Evolutionary conservation across 1,140 invertebrate species (phyloP), one percentile per base, ranked within the genome.

Genomic region (Drosophila navojoa): DNA sequence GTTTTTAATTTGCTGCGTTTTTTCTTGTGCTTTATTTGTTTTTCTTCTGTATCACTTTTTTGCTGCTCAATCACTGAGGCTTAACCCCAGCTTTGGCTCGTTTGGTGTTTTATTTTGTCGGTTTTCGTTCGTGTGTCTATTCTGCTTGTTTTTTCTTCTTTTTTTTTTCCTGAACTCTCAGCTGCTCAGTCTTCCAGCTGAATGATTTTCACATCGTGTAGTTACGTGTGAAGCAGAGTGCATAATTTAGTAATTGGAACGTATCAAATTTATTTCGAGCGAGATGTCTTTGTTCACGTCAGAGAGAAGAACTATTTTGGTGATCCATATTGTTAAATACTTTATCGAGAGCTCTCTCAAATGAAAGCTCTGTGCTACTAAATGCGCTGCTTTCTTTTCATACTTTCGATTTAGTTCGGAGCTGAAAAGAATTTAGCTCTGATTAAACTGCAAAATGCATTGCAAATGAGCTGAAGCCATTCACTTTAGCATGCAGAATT

Each of bases 151-250:
- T 73, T 11, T 25, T 62, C 29, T 40, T 27, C n/a, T 64, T n/a
- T 25, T 62, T 38, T 40, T 27, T 27, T 64, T 16, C 45, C 40
- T 45, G 25, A 19, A 57, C 71, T 68, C 71, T 67, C 25, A 57
- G 78, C 61, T 90, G 81, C 81, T 82, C 86, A 90, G 68, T 90
- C 86, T 90, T 90, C 86, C 86, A 90, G 87, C 76, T 90, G 70
- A 90, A 86, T 81, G 87, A 72, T 69, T 90, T 87, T 73, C 72
- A 68, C 82, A 86, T 79, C 71, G 15, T 52, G 54, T 50, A 59
- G 64, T 55, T 73, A 22, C 63, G 61, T 68, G 61, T 59, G 52
- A 35, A 52, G 50, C 55, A 54, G 79, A 81, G 66, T 81, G 81
- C 69, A 90, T 90, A 81, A 81, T 79, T 82, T 68, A 72, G 75